Conservation (phyloP, 1,140 invertebrate genomes). For the Sitophilus oryzae region DNA sequence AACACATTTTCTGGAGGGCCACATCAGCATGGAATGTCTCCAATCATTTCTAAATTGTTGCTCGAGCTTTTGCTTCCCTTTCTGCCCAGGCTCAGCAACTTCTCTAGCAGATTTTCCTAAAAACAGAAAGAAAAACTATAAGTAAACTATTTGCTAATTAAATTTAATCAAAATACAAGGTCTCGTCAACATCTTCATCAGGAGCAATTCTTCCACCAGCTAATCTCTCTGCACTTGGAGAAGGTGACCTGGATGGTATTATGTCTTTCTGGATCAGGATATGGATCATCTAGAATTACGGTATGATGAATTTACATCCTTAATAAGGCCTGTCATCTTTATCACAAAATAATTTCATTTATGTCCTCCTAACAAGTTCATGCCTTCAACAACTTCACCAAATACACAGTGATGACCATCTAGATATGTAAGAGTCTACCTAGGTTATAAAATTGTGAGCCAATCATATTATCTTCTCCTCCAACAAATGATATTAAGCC, state of each 20-base stretch:
- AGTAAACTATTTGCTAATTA: too few relatives aligned
- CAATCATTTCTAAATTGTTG: slow-evolving; percentile 98
- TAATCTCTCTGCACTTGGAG: slow-evolving; percentile 71
- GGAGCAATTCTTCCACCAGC: slow-evolving; percentile 84
- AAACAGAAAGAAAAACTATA: too few relatives aligned
- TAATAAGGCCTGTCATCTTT: slow-evolving; percentile 85
- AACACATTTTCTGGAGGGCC: slow-evolving; percentile 98
- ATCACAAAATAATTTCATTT: slow-evolving; percentile 94
- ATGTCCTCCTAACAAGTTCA: slow-evolving; percentile 75
- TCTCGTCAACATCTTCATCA: slow-evolving; percentile 93
- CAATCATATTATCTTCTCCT: slow-evolving; percentile 86
- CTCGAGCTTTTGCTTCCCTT: slow-evolving; percentile 91
- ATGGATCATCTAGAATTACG: slow-evolving; percentile 94
- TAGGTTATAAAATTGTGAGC: slow-evolving; percentile 94
- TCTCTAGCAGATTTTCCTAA: slow-evolving; percentile 65
- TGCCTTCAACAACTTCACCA: slow-evolving; percentile 90
- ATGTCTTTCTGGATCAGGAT: slow-evolving; percentile 75
- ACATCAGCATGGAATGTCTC: slow-evolving; percentile 97
- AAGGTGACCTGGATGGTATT: slow-evolving; percentile 81
- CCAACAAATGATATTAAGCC: slow-evolving; percentile 89
- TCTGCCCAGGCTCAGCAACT: slow-evolving; percentile 82
- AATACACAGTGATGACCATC: slow-evolving; percentile 95
- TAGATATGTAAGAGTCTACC: slow-evolving; percentile 81
- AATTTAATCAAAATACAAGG: slow-evolving; percentile 31
- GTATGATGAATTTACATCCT: slow-evolving; percentile 99